These are phyloP conservation scores for Serilophus lunatus DNA, from an alignment of 2,113 vertebrate genomes.

Conservation along the genomic window DNA sequence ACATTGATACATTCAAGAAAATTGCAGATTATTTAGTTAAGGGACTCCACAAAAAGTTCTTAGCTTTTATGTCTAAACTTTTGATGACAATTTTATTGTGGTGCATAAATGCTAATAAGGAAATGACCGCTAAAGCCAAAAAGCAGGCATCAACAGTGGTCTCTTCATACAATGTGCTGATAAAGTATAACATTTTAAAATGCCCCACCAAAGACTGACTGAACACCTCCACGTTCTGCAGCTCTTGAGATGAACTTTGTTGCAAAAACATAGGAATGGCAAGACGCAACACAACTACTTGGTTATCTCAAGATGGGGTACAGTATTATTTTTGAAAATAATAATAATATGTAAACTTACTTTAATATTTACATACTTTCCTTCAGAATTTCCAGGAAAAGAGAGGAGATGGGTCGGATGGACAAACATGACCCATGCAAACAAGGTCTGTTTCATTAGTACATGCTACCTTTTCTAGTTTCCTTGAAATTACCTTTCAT, in stretches of 20 bases:
- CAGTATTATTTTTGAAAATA: background rate
- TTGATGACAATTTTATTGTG: background rate
- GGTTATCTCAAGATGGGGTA: background rate
- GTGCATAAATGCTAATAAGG: background rate
- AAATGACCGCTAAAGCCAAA: background rate
- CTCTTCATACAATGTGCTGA: background rate
- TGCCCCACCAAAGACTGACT: background rate
- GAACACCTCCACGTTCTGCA: background rate
- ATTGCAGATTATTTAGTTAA: background rate
- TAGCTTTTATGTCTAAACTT: background rate
- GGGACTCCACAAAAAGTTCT: background rate
- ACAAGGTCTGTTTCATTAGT: background rate
- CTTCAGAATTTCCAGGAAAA: background rate
- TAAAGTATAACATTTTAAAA: background rate
- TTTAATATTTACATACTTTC: background rate
- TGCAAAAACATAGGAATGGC: background rate
- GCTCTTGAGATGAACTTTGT: background rate
- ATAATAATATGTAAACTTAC: rapidly evolving
- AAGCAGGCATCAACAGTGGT: background rate
- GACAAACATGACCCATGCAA: background rate
- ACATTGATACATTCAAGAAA: background rate
- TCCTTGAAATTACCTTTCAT: background rate
- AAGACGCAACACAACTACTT: background rate
- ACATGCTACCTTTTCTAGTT: background rate
- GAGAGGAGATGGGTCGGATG: background rate